Base-by-base conservation (phyloP, 2,113 vertebrate species). In the Ameiurus melas region DNA sequence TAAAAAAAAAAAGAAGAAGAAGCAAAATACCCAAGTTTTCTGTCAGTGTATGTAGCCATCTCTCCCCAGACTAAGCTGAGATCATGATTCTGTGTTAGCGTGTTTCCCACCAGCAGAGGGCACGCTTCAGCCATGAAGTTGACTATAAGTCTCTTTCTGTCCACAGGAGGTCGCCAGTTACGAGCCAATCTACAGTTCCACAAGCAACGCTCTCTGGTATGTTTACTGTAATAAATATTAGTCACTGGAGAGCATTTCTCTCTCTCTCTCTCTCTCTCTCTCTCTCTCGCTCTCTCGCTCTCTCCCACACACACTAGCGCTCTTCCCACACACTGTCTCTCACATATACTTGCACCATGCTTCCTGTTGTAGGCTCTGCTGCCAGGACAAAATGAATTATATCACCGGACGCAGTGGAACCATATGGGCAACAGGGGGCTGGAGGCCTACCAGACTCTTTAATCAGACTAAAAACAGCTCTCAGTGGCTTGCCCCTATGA, bases 121-220 rank as follows among this genome's bases (percentile, higher is more conserved):
- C 87, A 88, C 83, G 90, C 51, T 43, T 79, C 58, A 81, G 39
- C 22, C 36, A 91, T 84, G 85, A 33, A 64, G 5, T 83, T 93
- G 51, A 92, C 73, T 94, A 92, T 89, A 93, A 92, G 92, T 80
- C 57, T 93, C 62, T 90, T 92, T 94, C 91, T 93, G 92, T 95
- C 95, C 94, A 91, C 96, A 98, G 97, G 94, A 95, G 97, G 93
- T 97, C 97, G 86, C 97, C 97, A 86, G 92, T 97, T 93, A 96
- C 96, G 83, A 96, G 95, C 91, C 97, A 97, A 93, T 95, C 96
- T 90, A 95, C 96, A 10, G 95, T 97, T 93, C 97, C 97, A 94
- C 97, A 96, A 94, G 97, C 97, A 94, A 97, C 96, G 0, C 96
- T 98, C 89, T 98, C 97, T 95, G 97, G 97, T 98, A 96, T 89